phyloP scores from a whole-genome alignment of 2,113 vertebrate genomes.

The Setophaga kirtlandii region DNA sequence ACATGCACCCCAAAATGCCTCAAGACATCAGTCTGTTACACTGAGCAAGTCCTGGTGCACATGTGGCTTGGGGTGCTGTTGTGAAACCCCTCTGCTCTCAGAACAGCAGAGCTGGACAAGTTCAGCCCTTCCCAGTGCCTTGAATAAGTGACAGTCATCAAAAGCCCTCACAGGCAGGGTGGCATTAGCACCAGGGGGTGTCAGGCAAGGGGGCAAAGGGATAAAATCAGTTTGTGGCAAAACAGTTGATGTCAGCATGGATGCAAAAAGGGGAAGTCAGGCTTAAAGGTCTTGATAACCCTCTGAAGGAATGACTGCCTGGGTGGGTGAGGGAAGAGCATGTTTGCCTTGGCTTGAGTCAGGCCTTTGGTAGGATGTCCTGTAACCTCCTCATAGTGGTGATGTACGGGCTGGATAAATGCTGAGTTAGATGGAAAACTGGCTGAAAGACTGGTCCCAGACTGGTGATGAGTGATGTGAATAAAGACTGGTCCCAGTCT shows the following conservation, averaged over 20 bases:
- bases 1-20: neutral
- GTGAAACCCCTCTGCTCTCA: neutral
- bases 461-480: neutral
- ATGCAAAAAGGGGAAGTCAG: neutral
- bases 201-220: neutral
- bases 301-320: neutral
- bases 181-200: neutral
- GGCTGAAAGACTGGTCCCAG: neutral
- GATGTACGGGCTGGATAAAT: neutral
- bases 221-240: neutral
- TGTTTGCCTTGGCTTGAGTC: neutral
- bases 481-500: neutral
- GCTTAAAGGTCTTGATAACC: neutral
- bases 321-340: neutral
- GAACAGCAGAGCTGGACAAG: neutral
- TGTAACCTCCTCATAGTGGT: accelerated
- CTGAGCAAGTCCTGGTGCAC: neutral
- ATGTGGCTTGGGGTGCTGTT: neutral
- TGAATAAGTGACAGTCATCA: neutral
- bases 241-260: neutral
- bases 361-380: neutral
- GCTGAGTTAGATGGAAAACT: neutral
- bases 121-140: neutral
- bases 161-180: neutral
- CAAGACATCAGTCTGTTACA: neutral